Conservation (phyloP, 1,140 invertebrate genomes). For the Arion vulgaris region DNA sequence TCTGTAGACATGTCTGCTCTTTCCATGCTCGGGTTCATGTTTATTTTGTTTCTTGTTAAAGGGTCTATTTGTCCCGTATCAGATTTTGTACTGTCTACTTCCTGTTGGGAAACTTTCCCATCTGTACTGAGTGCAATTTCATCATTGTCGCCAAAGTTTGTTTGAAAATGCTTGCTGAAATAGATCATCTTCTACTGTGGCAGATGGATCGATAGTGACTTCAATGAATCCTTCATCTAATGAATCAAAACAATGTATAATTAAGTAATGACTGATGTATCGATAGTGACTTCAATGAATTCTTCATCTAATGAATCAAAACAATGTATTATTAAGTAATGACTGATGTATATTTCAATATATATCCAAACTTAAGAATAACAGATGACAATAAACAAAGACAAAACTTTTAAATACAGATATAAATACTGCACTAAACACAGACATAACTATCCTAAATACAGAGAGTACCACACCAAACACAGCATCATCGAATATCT, state of each 20-base stretch:
- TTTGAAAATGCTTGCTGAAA: constrained; percentile 60
- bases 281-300: constrained; percentile 61
- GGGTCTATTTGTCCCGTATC: background rate
- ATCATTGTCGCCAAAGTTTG: background rate
- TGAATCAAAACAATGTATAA: constrained; percentile 1
- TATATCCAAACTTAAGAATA: too few species aligned
- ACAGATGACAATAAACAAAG: too few species aligned
- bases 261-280: constrained; percentile 43
- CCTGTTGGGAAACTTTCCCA: background rate
- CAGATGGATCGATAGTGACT: constrained; percentile 50
- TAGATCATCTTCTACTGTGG: constrained; percentile 50
- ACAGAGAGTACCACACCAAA: too few species aligned
- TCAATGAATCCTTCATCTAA: constrained; percentile 64
- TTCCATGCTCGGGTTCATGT: background rate
- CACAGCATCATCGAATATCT: too few species aligned
- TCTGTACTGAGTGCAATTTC: background rate
- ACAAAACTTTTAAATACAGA: too few species aligned
- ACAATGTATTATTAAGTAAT: too few species aligned
- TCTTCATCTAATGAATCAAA: constrained; percentile 51
- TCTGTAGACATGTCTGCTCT: background rate
- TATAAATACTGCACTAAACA: too few species aligned
- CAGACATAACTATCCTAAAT: too few species aligned
- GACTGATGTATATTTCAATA: constrained; percentile 44
- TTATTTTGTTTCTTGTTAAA: background rate
- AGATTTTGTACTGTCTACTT: background rate